These are phyloP conservation scores for Aleiodes leptofemur DNA, from an alignment of 2,888 invertebrate genomes.

Conservation along the genomic window DNA sequence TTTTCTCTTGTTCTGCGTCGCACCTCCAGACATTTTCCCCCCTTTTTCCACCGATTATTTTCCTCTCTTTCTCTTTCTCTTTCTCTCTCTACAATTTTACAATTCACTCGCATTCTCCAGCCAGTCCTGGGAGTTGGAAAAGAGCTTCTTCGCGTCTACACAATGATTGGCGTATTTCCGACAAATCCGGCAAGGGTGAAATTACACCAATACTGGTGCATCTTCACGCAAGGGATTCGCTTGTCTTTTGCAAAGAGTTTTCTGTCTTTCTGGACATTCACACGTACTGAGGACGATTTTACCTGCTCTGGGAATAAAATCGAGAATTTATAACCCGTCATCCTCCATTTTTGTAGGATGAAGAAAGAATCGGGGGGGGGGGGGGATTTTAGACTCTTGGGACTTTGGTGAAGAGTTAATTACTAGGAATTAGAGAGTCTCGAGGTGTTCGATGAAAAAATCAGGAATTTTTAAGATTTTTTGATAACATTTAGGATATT, in stretches of 20 bases:
- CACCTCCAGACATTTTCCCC: constrained; percentile 37
- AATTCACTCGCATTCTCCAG: constrained; percentile 15
- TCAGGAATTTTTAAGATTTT: too few relatives aligned
- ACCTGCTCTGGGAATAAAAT: constrained; percentile 7
- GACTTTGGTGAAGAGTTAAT: too few relatives aligned
- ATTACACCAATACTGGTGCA: constrained; percentile 30
- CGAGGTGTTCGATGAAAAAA: too few relatives aligned
- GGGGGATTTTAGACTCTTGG: too few relatives aligned
- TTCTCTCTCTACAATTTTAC: constrained; percentile 43
- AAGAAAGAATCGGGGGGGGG: too few relatives aligned
- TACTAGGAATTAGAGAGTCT: too few relatives aligned
- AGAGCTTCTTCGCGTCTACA: neutral
- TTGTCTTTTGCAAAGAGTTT: neutral
- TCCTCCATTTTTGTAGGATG: neutral
- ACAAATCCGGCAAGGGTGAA: constrained; percentile 33
- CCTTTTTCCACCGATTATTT: constrained; percentile 35
- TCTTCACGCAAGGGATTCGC: neutral
- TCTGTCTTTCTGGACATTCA: constrained; percentile 29
- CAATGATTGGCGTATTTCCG: constrained; percentile 45
- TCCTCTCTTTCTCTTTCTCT: constrained; percentile 48
- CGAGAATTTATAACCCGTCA: constrained; percentile 38
- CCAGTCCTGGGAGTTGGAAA: too few relatives aligned
- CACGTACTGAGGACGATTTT: constrained; percentile 32
- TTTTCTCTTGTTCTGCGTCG: neutral
- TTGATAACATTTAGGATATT: too few relatives aligned